Evolutionary conservation across 2,797 vertebrate genomes (phyloP).

Genomic region (Coregonus suidteri): DNA sequence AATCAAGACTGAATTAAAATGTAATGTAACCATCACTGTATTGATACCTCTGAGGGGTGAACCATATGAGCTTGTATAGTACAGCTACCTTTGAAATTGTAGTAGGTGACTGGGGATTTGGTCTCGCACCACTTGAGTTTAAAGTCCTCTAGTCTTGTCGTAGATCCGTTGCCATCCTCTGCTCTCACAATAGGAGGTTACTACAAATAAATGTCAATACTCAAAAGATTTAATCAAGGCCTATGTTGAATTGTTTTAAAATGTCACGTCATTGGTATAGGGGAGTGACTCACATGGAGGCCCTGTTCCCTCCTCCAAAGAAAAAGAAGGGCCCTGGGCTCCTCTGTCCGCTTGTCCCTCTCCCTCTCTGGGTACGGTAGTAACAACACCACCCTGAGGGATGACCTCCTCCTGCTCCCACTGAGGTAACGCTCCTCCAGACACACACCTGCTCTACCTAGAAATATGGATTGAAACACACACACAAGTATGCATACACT

Average conservation of each 20-base stretch:
- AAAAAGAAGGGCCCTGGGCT: slow-evolving; percentile 80
- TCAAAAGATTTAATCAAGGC: not conserved
- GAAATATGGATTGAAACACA: not conserved
- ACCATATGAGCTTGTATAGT: not conserved
- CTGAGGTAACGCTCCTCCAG: slow-evolving; percentile 3
- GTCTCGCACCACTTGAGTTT: slow-evolving; percentile 88
- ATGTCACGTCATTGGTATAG: not conserved
- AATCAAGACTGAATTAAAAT: not conserved
- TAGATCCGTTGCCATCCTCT: slow-evolving; percentile 86
- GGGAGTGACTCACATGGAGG: slow-evolving; percentile 46
- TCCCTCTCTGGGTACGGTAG: slow-evolving; percentile 28
- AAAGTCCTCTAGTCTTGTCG: slow-evolving; percentile 84
- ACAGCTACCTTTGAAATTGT: slow-evolving; percentile 81
- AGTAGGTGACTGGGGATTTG: slow-evolving; percentile 77
- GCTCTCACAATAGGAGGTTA: slow-evolving; percentile 79
- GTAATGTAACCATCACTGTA: not conserved
- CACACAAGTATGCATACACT: not conserved
- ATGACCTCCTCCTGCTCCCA: slow-evolving; percentile 14
- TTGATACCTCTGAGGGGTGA: not conserved
- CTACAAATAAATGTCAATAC: slow-evolving; percentile 47
- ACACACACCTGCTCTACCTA: slow-evolving; percentile 20
- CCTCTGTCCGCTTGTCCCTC: slow-evolving; percentile 34
- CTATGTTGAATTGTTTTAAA: not conserved
- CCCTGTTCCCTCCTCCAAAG: slow-evolving; percentile 14
- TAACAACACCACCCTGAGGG: not conserved